phyloP scores from a whole-genome alignment of 2,888 invertebrate genomes.

The Cremastinae sp. region DNA sequence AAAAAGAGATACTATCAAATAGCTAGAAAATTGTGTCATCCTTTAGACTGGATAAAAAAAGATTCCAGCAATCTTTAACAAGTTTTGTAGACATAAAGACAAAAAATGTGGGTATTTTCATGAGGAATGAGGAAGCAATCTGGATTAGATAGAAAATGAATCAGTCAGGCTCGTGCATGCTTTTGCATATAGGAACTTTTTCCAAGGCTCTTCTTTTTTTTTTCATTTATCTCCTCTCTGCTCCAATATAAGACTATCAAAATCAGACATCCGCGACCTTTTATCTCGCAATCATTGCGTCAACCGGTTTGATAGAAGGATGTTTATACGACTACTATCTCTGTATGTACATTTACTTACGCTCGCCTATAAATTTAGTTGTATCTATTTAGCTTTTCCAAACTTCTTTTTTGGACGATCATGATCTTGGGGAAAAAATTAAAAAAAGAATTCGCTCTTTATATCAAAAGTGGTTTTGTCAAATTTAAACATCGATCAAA shows the following conservation, averaged over 20 bases:
- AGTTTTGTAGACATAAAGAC: no score
- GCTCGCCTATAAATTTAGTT: conserved; percentile 3
- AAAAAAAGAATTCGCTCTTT: background rate
- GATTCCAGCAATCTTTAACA: no score
- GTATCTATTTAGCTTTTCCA: conserved; percentile 1
- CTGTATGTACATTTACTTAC: conserved; percentile 1
- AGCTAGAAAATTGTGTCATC: no score
- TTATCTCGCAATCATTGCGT: conserved; percentile 59
- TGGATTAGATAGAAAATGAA: no score
- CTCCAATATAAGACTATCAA: conserved; percentile 40
- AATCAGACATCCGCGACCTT: conserved; percentile 60
- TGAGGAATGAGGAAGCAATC: no score
- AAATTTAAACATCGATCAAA: conserved; percentile 59
- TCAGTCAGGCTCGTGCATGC: no score
- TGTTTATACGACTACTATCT: conserved; percentile 6
- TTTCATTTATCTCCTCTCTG: conserved; percentile 22
- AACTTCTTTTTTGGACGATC: background rate
- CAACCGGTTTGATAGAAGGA: conserved; percentile 30
- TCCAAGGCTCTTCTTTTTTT: conserved; percentile 36
- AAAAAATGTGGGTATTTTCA: no score
- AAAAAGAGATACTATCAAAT: no score
- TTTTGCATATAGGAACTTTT: no score
- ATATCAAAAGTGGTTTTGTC: conserved; percentile 35
- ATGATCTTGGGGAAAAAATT: background rate
- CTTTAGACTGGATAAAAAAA: no score